These are phyloP conservation scores for Microplitis mediator DNA, from an alignment of 1,140 invertebrate genomes.

Conservation along the genomic window DNA sequence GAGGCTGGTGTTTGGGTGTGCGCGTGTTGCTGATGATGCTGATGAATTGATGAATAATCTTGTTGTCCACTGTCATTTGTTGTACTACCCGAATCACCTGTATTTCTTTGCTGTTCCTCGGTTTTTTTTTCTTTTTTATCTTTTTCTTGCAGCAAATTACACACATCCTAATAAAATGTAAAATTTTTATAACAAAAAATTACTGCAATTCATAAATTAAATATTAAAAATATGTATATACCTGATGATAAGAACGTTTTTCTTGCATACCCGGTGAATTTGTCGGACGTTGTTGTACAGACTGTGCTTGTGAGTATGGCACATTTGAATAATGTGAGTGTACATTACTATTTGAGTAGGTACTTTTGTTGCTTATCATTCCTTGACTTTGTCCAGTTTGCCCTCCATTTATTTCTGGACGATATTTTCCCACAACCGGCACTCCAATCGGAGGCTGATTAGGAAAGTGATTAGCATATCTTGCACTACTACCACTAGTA, in stretches of 20 bases:
- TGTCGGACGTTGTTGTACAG: conserved; percentile 55
- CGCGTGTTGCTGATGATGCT: conserved; percentile 61
- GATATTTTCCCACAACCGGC: conserved; percentile 60
- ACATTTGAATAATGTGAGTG: conserved; percentile 59
- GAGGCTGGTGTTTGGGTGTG: conserved; percentile 61
- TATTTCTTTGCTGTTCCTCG: conserved; percentile 46
- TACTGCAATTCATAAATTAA: background rate
- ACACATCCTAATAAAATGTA: conserved; percentile 50
- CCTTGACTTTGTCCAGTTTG: conserved; percentile 58
- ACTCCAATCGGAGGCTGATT: conserved; percentile 61
- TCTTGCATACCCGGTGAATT: conserved; percentile 60
- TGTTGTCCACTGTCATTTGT: conserved; percentile 42
- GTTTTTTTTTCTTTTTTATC: conserved; percentile 59
- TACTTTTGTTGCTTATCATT: conserved; percentile 60
- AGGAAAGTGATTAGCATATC: conserved; percentile 61
- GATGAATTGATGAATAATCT: conserved; percentile 59
- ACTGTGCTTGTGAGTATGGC: conserved; percentile 58
- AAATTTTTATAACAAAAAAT: background rate
- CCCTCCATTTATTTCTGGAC: conserved; percentile 56
- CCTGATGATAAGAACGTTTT: conserved; percentile 60
- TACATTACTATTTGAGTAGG: conserved; percentile 59
- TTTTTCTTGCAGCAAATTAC: conserved; percentile 59
- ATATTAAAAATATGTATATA: conserved; percentile 24
- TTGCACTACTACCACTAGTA: conserved; percentile 56
- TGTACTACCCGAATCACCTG: conserved; percentile 14